Evolutionary conservation across 2,113 vertebrate species (phyloP).

Genomic region (Eulemur rufifrons): DNA sequence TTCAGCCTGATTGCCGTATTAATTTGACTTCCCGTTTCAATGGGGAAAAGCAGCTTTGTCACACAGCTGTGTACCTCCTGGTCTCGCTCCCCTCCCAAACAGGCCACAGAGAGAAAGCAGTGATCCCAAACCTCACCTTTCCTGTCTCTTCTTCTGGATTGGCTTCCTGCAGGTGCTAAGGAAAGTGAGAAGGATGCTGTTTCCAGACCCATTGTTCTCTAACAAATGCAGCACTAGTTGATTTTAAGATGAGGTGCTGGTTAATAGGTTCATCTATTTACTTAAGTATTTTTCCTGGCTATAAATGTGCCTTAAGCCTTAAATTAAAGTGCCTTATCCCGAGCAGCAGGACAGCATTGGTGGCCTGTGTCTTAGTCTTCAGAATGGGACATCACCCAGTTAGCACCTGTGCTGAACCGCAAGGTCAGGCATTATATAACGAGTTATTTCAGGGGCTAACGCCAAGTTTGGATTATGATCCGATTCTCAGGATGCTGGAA

Average conservation of each 20-base stretch:
- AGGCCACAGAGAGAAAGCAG: background rate
- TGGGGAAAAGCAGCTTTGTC: slow-evolving; percentile 52
- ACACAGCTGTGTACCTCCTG: slow-evolving; percentile 25
- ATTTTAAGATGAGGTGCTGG: slow-evolving; percentile 49
- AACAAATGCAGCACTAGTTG: background rate
- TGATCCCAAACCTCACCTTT: background rate
- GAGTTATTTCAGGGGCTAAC: background rate
- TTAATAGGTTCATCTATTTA: background rate
- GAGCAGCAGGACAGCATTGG: background rate
- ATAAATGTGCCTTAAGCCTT: slow-evolving; percentile 27
- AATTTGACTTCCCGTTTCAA: slow-evolving; percentile 64
- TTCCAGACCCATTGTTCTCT: background rate
- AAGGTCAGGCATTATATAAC: background rate
- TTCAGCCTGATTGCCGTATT: slow-evolving; percentile 67
- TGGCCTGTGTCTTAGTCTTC: background rate
- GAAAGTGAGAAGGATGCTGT: background rate
- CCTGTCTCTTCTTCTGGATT: background rate
- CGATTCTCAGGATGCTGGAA: background rate
- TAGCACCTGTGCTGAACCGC: rapidly evolving
- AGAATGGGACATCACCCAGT: background rate
- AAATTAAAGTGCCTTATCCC: slow-evolving; percentile 17
- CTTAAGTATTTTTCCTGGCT: background rate
- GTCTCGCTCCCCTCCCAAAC: slow-evolving; percentile 47
- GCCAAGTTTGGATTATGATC: background rate
- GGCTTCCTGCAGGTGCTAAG: background rate